phyloP scores from a whole-genome alignment of 2,888 invertebrate genomes.

The Argyresthia albistria region DNA sequence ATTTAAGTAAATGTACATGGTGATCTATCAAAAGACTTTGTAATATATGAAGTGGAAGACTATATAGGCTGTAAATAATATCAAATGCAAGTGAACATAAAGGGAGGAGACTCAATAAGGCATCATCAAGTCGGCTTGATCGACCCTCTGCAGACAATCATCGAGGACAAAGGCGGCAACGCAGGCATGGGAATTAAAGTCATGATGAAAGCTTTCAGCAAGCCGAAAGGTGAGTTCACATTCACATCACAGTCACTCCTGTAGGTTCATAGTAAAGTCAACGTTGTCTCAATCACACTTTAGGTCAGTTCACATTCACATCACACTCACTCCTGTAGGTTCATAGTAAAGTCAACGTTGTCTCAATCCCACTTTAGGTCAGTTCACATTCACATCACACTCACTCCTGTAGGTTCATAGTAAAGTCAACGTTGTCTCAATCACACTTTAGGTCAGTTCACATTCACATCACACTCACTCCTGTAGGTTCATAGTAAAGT shows the following conservation, averaged over 20 bases:
- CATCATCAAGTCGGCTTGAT: not conserved
- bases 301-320: conserved; percentile 38
- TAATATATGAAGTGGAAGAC: conserved; percentile 5
- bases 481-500: no score
- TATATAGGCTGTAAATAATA: conserved; percentile 9
- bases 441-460: conserved; percentile 38
- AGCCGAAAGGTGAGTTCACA: conserved; percentile 79
- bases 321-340: no score
- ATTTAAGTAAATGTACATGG: conserved; percentile 3
- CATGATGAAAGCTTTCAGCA: conserved; percentile 89
- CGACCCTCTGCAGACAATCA: conserved; percentile 25
- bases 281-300: no score
- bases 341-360: no score
- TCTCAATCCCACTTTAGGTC: conserved; percentile 38
- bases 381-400: not conserved
- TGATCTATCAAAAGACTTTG: conserved; percentile 13
- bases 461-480: not conserved
- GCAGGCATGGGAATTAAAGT: conserved; percentile 90
- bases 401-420: no score
- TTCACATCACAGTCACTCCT: no score
- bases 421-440: no score
- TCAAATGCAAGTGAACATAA: conserved; percentile 19
- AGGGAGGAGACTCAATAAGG: not conserved
- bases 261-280: no score
- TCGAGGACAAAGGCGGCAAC: conserved; percentile 53